Conservation (phyloP, 2,888 invertebrate genomes). For the Diarsia mendica region DNA sequence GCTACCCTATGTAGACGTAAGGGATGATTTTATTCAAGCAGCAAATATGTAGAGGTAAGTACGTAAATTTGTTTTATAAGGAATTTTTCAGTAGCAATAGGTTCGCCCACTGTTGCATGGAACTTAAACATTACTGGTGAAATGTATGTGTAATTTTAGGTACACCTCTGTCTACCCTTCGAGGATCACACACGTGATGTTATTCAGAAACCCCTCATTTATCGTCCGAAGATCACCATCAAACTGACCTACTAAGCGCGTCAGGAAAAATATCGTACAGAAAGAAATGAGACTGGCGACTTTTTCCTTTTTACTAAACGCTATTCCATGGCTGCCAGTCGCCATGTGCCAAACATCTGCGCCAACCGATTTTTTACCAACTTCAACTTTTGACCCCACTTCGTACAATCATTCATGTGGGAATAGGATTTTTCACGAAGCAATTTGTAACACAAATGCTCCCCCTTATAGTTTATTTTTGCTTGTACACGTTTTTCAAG, state of each 20-base stretch:
- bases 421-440: constrained; percentile 82
- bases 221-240: constrained; percentile 46
- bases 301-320: constrained; percentile 73
- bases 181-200: no score
- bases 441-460: constrained; percentile 78
- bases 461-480: constrained; percentile 71
- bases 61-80: no score
- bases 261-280: constrained; percentile 61
- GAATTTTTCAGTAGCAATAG: no score
- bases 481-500: constrained; percentile 70
- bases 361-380: constrained; percentile 85
- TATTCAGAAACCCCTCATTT: constrained; percentile 9
- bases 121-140: no score
- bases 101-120: no score
- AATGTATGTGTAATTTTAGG: no score
- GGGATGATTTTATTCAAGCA: not conserved
- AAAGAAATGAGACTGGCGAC: constrained; percentile 64
- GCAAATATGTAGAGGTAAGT: not conserved
- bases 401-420: constrained; percentile 88
- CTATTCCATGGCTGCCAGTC: constrained; percentile 67
- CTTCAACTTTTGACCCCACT: constrained; percentile 88
- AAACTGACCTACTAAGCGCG: constrained; percentile 60
- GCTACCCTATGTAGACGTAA: not conserved
- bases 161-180: no score
- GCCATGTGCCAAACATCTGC: constrained; percentile 88